phyloP scores from a whole-genome alignment of 2,113 vertebrate genomes.

The Phocoena phocoena region DNA sequence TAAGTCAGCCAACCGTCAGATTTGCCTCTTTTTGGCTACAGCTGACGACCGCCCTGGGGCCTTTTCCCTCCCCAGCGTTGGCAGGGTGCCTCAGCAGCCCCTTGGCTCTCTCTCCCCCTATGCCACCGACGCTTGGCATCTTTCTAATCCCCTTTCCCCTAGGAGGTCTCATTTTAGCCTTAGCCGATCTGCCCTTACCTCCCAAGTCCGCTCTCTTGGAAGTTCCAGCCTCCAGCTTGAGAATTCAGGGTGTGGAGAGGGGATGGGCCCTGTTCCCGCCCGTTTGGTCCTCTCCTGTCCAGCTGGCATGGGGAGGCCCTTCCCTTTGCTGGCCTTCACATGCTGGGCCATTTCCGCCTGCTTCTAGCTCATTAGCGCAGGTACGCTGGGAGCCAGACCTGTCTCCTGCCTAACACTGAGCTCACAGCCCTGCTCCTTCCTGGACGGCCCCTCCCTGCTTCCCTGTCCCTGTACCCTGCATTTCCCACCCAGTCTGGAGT shows the following conservation, averaged over 20 bases:
- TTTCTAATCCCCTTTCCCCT: not conserved
- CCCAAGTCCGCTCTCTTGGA: slow-evolving; percentile 18
- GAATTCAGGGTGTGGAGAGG: not conserved
- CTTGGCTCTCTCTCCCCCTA: not conserved
- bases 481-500: slow-evolving; percentile 29
- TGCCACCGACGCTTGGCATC: not conserved
- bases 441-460: not conserved
- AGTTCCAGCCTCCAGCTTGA: not conserved
- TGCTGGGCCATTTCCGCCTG: slow-evolving; percentile 14
- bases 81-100: not conserved
- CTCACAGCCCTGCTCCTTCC: not conserved
- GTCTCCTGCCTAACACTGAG: slow-evolving; percentile 8
- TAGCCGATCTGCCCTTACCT: not conserved
- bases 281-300: not conserved
- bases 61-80: not conserved
- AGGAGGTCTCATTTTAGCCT: not conserved
- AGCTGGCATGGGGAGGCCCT: slow-evolving; percentile 39
- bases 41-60: not conserved
- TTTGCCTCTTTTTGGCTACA: not conserved
- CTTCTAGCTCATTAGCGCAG: slow-evolving; percentile 67
- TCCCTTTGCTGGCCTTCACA: slow-evolving; percentile 30
- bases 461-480: not conserved
- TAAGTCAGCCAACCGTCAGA: not conserved
- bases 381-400: slow-evolving; percentile 41
- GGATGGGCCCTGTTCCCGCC: not conserved